Conservation (phyloP, 2,113 vertebrate species). For the Oplegnathus fasciatus region DNA sequence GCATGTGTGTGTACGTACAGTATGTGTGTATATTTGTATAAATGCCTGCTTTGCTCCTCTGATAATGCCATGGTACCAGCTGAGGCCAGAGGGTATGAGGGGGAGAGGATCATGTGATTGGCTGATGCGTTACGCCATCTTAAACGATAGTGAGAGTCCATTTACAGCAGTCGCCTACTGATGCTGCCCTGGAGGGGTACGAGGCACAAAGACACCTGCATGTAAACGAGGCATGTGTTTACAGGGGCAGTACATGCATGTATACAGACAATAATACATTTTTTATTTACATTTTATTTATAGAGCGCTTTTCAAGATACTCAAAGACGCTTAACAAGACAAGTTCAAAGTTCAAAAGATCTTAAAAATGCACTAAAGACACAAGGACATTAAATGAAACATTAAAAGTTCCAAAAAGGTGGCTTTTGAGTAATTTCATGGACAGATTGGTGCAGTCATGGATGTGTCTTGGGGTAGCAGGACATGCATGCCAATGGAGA, state of each 20-base stretch:
- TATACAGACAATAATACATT: neutral
- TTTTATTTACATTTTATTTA: neutral
- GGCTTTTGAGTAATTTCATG: neutral
- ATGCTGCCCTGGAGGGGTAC: conserved; percentile 33
- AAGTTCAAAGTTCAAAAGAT: neutral
- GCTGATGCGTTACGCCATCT: conserved; percentile 58
- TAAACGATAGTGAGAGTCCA: conserved; percentile 66
- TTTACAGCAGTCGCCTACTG: conserved; percentile 57
- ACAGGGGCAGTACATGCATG: neutral
- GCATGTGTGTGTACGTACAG: conserved; percentile 36
- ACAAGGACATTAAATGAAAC: neutral
- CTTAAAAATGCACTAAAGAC: neutral
- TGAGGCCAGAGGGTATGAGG: conserved; percentile 63
- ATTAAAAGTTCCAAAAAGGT: neutral
- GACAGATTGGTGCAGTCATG: no score
- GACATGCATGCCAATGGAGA: no score
- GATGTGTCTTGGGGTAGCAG: no score
- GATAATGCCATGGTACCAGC: conserved; percentile 65
- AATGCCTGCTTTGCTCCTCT: conserved; percentile 66
- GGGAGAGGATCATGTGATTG: conserved; percentile 62
- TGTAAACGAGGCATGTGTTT: conserved; percentile 35
- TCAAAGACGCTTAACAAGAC: neutral
- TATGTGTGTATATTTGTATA: conserved; percentile 57
- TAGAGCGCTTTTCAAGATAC: neutral
- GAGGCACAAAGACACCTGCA: conserved; percentile 36